Evolutionary conservation across 2,113 vertebrate species (phyloP).

Genomic region (Planiliza haematocheilus): DNA sequence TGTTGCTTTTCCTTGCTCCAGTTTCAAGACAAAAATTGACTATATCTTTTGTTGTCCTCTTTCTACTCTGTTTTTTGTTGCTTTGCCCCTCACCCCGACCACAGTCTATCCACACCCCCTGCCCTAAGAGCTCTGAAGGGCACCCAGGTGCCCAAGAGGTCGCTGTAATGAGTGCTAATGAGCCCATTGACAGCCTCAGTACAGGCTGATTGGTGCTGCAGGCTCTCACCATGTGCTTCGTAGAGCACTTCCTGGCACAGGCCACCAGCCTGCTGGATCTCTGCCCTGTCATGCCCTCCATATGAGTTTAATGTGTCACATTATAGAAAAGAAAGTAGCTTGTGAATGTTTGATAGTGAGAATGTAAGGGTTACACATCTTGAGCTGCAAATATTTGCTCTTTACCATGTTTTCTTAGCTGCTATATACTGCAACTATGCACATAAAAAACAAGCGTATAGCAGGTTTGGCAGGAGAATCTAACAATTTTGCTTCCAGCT

Average conservation of each 20-base stretch:
- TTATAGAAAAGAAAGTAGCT: conserved; percentile 32
- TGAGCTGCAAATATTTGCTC: neutral
- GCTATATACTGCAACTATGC: neutral
- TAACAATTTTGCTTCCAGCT: neutral
- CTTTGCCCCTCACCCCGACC: conserved; percentile 50
- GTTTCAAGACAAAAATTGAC: neutral
- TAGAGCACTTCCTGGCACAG: conserved; percentile 79
- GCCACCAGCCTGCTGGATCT: conserved; percentile 65
- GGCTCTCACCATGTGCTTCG: conserved; percentile 79
- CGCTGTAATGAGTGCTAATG: conserved; percentile 84
- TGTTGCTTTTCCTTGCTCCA: neutral
- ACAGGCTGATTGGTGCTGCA: conserved; percentile 82
- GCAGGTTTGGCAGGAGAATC: neutral
- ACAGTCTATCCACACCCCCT: conserved; percentile 25
- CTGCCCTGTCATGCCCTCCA: conserved; percentile 65
- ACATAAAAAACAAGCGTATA: neutral
- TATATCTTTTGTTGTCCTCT: conserved; percentile 43
- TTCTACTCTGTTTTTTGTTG: conserved; percentile 38
- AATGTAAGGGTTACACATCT: conserved; percentile 15
- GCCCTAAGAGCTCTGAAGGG: conserved; percentile 79
- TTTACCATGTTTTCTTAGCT: neutral
- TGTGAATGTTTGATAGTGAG: conserved; percentile 42
- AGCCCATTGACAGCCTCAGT: conserved; percentile 84
- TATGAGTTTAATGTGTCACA: conserved; percentile 42
- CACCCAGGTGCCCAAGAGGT: conserved; percentile 84